Evolutionary conservation across 2,888 invertebrate genomes (phyloP).

Genomic region (Cryptocephalus moraei): DNA sequence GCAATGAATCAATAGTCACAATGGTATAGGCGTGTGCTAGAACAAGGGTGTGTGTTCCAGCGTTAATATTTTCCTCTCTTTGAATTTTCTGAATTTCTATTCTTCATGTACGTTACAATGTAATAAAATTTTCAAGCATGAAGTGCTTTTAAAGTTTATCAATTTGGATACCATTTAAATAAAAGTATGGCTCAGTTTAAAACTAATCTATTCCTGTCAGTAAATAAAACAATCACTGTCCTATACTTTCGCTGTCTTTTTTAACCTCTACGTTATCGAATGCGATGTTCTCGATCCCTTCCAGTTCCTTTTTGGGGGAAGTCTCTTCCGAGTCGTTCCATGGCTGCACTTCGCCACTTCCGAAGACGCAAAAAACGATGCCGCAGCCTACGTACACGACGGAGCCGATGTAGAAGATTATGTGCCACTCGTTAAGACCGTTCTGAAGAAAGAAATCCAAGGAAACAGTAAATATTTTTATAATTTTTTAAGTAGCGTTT

Average conservation of each 20-base stretch:
- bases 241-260: conserved; percentile 1
- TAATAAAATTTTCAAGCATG: too few relatives aligned
- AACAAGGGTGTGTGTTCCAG: too few relatives aligned
- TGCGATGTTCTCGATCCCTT: conserved; percentile 15
- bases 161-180: too few relatives aligned
- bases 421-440: conserved; percentile 65
- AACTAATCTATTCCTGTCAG: too few relatives aligned
- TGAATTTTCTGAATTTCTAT: too few relatives aligned
- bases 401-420: conserved; percentile 63
- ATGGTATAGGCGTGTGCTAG: too few relatives aligned
- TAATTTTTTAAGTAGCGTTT: neutral
- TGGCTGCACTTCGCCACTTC: conserved; percentile 58
- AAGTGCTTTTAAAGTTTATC: too few relatives aligned
- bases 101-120: too few relatives aligned
- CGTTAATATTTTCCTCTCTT: too few relatives aligned
- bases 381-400: conserved; percentile 59
- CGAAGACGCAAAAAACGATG: conserved; percentile 58
- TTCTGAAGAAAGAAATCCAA: conserved; percentile 45
- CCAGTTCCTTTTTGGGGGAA: conserved; percentile 2
- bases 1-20: too few relatives aligned
- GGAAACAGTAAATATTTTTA: neutral
- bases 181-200: too few relatives aligned
- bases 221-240: too few relatives aligned
- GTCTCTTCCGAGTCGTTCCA: conserved; percentile 48
- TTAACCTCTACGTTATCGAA: conserved; percentile 10